These are phyloP conservation scores for Remorina albescens DNA, from an alignment of 2,797 vertebrate species.

Conservation along the genomic window DNA sequence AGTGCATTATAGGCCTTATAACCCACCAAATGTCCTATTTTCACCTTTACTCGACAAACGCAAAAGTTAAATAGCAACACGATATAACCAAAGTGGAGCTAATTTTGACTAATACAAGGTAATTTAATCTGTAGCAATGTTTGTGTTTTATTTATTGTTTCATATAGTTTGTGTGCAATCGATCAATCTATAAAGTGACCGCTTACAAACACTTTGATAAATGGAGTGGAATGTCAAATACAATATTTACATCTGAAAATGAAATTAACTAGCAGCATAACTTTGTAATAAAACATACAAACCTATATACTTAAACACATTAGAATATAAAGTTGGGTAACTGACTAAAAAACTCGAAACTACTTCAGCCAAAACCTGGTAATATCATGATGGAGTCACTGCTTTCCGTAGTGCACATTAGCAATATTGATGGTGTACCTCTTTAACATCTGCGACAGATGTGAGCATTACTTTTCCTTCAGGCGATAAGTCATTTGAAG, in stretches of 20 bases:
- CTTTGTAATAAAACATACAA: too few species aligned
- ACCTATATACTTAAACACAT: neutral
- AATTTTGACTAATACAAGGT: neutral
- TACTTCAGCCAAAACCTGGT: neutral
- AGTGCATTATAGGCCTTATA: neutral
- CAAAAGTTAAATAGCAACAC: neutral
- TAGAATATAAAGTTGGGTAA: neutral
- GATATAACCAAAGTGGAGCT: neutral
- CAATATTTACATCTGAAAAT: neutral
- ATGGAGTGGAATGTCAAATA: neutral
- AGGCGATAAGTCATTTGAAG: constrained; percentile 23
- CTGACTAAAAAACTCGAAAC: too few species aligned
- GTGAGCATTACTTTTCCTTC: constrained; percentile 11
- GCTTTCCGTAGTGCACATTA: neutral
- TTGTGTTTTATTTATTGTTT: too few species aligned
- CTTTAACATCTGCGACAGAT: constrained; percentile 22
- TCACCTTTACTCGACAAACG: too few species aligned
- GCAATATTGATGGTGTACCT: neutral
- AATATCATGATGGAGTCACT: neutral
- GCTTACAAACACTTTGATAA: neutral
- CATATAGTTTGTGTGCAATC: too few species aligned
- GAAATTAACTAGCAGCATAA: too few species aligned
- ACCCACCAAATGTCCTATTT: too few species aligned
- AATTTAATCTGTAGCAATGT: too few species aligned
- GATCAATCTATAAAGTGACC: too few species aligned